These are phyloP conservation scores for Drosophila equinoxialis DNA, from an alignment of 1,140 invertebrate genomes.

Conservation along the genomic window DNA sequence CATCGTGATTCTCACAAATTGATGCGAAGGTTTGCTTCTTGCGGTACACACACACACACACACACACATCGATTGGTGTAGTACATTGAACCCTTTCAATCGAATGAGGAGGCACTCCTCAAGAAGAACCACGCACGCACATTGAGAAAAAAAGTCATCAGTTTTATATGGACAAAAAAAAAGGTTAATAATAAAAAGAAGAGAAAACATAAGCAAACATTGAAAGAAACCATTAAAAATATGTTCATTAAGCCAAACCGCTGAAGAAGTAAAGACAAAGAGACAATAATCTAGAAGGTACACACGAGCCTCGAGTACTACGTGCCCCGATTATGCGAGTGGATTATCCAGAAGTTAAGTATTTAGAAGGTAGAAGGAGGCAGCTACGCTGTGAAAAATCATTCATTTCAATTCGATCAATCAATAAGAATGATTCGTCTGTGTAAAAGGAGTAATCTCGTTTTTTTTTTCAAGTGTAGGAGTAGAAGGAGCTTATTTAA, in stretches of 20 bases:
- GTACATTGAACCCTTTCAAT: conserved; percentile 56
- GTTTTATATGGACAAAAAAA: no score
- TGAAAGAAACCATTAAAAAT: conserved; percentile 20
- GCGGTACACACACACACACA: neutral
- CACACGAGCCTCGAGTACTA: conserved; percentile 21
- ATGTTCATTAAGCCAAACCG: conserved; percentile 40
- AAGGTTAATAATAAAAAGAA: neutral
- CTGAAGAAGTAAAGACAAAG: conserved; percentile 3
- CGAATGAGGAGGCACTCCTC: conserved; percentile 46
- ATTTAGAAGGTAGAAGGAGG: neutral
- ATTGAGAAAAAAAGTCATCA: neutral
- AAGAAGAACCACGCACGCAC: conserved; percentile 13
- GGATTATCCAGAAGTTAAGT: neutral
- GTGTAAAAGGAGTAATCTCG: no score
- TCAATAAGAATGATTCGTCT: no score
- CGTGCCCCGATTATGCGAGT: conserved; percentile 67
- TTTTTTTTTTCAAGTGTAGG: neutral
- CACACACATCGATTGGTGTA: no score
- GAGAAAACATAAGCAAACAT: conserved; percentile 15
- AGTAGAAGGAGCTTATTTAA: conserved; percentile 18
- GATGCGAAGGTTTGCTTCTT: conserved; percentile 34
- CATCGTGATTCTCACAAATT: conserved; percentile 18
- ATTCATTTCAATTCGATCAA: neutral
- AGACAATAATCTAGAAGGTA: conserved; percentile 5
- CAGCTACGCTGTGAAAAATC: neutral